These are phyloP conservation scores for Amiota mariae DNA, from an alignment of 2,888 invertebrate genomes.

Conservation along the genomic window DNA sequence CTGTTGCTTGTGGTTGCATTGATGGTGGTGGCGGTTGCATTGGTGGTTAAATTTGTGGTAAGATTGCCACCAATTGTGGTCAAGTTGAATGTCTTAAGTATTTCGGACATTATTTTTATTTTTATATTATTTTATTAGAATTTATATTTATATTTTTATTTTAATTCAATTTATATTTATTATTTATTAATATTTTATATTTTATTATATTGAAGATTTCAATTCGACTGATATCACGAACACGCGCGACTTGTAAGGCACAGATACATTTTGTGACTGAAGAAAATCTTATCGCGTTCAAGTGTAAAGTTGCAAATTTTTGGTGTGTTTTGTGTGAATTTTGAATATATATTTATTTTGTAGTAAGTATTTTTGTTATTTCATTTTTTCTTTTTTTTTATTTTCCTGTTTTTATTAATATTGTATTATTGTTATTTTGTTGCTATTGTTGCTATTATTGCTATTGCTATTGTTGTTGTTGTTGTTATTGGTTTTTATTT, in stretches of 20 bases:
- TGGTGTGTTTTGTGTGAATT: constrained; percentile 36
- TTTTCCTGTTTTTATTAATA: too few relatives aligned
- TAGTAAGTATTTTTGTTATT: constrained; percentile 32
- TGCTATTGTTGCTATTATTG: constrained; percentile 15
- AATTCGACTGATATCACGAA: constrained; percentile 47
- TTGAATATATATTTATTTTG: constrained; percentile 18
- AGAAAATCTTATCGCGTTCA: constrained; percentile 45
- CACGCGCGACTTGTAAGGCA: constrained; percentile 43
- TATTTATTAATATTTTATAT: constrained; percentile 20
- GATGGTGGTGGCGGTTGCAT: background rate
- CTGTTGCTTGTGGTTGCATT: constrained; percentile 27
- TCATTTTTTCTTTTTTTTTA: constrained; percentile 34
- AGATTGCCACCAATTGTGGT: constrained; percentile 57
- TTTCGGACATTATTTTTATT: constrained; percentile 55
- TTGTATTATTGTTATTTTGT: constrained; percentile 4
- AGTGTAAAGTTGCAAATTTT: constrained; percentile 60
- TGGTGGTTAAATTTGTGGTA: constrained; percentile 29
- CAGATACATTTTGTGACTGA: constrained; percentile 67
- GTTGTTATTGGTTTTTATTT: constrained; percentile 21
- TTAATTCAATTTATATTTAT: constrained; percentile 23
- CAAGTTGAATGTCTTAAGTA: constrained; percentile 57
- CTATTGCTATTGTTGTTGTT: background rate
- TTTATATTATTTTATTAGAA: constrained; percentile 30
- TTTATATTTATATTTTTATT: constrained; percentile 15
- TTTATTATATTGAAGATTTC: constrained; percentile 24